Conservation (phyloP, 2,797 vertebrate genomes). For the Enteromius paludinosus region DNA sequence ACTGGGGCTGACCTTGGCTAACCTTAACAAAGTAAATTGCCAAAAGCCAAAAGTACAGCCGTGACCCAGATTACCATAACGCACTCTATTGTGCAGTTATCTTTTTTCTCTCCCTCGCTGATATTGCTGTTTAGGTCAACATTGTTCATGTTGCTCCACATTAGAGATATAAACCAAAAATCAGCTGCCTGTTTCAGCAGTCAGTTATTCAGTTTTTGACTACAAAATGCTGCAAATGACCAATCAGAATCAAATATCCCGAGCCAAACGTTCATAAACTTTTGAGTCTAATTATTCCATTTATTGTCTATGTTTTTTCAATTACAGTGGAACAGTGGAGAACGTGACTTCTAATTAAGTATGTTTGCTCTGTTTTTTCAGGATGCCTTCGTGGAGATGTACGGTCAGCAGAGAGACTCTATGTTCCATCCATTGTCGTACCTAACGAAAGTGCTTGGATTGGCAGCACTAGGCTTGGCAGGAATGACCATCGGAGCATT, state of each 20-base stretch:
- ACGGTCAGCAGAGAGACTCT: constrained; percentile 80
- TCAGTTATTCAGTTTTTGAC: background rate
- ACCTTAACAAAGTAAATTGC: background rate
- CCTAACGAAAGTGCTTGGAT: constrained; percentile 86
- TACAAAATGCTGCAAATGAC: background rate
- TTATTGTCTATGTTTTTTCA: background rate
- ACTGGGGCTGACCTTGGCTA: background rate
- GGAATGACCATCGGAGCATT: constrained; percentile 89
- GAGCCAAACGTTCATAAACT: background rate
- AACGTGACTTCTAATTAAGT: background rate
- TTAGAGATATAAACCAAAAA: background rate
- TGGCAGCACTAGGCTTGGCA: constrained; percentile 86
- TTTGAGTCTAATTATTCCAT: background rate
- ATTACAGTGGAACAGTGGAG: background rate
- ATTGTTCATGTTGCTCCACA: background rate
- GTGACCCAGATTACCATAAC: background rate
- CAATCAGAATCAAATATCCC: background rate
- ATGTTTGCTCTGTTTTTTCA: constrained; percentile 62
- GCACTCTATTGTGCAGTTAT: background rate
- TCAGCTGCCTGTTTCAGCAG: background rate
- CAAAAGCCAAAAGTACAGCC: background rate
- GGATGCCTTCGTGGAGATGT: constrained; percentile 91
- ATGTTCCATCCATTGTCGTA: constrained; percentile 86
- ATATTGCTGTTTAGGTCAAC: background rate
- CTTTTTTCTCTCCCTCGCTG: background rate